Evolutionary conservation across 1,140 invertebrate genomes (phyloP), one percentile per base, ranked within the genome.

Genomic region (Tetramorium alpestre): DNA sequence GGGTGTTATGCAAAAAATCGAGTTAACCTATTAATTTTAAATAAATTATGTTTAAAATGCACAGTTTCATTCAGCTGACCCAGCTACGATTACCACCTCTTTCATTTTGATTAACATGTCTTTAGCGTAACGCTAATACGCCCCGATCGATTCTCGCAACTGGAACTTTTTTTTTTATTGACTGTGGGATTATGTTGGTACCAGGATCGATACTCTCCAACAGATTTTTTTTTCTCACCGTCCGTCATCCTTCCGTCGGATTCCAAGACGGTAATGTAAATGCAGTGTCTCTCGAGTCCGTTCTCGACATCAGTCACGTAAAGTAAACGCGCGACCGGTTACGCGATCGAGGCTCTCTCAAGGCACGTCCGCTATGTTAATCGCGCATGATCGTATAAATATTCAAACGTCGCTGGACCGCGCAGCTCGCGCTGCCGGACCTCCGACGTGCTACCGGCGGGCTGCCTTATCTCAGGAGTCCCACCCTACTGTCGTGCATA

Each of bases 341-440:
- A 64, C 82, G 58, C 41, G 60, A 76, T 65, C 54, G 33, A 25
- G 47, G 76, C 33, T 22, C 49, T 58, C 41, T 22, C 77, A 25
- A 25, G 76, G 58, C 76, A 82, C 77, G 62, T 86, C 33, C 85
- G 85, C 76, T 86, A 86, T 86, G 76, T 86, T 86, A 86, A 86
- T 86, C 75, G 77, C 51, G 64, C 62, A 58, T 22, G 49, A 78
- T 28, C 76, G 62, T 49, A 86, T 86, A 86, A 86, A 86, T 86
- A 86, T 86, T 81, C 72, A 86, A 85, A 47, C 51, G 10, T 22
- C 25, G 60, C 76, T 86, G 75, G 76, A 86, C 64, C 76, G 38
- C 33, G 38, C 33, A 18, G 69, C 28, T 28, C 28, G 65, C 4
- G 33, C 33, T 33, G 33, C 33, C 6, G 38, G 80, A 75, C 69